Percentiles rank a stretch among this genome's conserved stretches.
phyloP scores from a whole-genome alignment of 1,140 invertebrate genomes.

The Drosophila pallidifrons region DNA sequence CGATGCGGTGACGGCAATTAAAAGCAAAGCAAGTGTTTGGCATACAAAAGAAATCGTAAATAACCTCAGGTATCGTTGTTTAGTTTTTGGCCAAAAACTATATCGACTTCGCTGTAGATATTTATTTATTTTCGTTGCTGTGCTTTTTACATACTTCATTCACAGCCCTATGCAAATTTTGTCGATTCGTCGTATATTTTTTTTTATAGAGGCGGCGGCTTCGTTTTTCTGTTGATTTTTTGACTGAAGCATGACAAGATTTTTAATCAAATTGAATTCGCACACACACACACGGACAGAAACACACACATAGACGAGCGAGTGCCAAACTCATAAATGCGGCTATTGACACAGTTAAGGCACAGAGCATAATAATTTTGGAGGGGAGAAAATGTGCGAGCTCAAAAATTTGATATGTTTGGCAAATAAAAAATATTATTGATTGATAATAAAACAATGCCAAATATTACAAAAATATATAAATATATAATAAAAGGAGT shows the following conservation, averaged over 20 bases:
- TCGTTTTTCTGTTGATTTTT: slow-evolving; percentile 54
- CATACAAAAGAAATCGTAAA: slow-evolving; percentile 63
- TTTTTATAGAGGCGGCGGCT: slow-evolving; percentile 38
- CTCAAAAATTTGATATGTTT: slow-evolving; percentile 12
- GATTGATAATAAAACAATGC: slow-evolving; percentile 5
- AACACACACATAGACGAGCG: slow-evolving; percentile 3
- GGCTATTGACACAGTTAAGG: slow-evolving; percentile 78
- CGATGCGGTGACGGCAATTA: slow-evolving; percentile 51
- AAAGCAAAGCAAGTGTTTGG: slow-evolving; percentile 72
- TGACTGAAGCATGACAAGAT: slow-evolving; percentile 79
- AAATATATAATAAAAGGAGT: slow-evolving; percentile 1
- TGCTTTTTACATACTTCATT: slow-evolving; percentile 49
- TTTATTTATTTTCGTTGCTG: slow-evolving; percentile 11
- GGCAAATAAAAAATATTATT: slow-evolving; percentile 6
- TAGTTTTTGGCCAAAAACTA: slow-evolving; percentile 48
- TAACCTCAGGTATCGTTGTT: slow-evolving; percentile 47
- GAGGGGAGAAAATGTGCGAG: slow-evolving; percentile 53
- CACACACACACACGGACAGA: slow-evolving; percentile 20
- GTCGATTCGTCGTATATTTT: not conserved
- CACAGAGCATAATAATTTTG: slow-evolving; percentile 57
- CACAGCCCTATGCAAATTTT: slow-evolving; percentile 73
- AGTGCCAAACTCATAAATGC: slow-evolving; percentile 70
- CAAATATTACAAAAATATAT: slow-evolving; percentile 3
- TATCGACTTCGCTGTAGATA: slow-evolving; percentile 37
- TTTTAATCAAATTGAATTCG: slow-evolving; percentile 77